Evolutionary conservation across 53 echinoderm and acorn worm genomes (phyloP).

Genomic region (Echinarachnius parma): DNA sequence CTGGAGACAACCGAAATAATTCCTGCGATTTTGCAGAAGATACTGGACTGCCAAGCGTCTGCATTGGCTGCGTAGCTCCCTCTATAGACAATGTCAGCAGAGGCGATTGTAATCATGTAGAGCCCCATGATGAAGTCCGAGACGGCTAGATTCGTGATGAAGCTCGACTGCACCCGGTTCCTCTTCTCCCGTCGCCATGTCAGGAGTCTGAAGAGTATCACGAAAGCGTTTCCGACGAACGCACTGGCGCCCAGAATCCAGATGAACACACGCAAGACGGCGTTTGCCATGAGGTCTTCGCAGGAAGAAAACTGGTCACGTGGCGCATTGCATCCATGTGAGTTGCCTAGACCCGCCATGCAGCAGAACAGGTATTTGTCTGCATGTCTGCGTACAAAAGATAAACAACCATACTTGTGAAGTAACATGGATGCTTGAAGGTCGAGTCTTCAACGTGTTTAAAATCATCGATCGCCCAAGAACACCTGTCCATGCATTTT

Average conservation of each 20-base stretch:
- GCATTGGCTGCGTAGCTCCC: slow-evolving; percentile 34
- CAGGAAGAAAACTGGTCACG: slow-evolving; percentile 64
- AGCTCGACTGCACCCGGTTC: slow-evolving; percentile 38
- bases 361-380: slow-evolving; percentile 60
- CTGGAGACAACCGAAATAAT: slow-evolving; percentile 51
- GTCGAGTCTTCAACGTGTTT: no score
- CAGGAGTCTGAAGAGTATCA: slow-evolving; percentile 23
- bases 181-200: background rate
- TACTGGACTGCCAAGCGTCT: slow-evolving; percentile 41
- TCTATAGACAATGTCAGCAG: slow-evolving; percentile 46
- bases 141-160: slow-evolving; percentile 57
- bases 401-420: background rate
- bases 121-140: slow-evolving; percentile 62
- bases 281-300: slow-evolving; percentile 55
- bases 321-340: slow-evolving; percentile 35
- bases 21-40: slow-evolving; percentile 52
- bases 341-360: slow-evolving; percentile 6
- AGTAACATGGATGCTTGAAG: background rate
- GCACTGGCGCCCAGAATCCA: slow-evolving; percentile 64
- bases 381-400: slow-evolving; percentile 32
- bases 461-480: no score
- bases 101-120: slow-evolving; percentile 61
- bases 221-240: slow-evolving; percentile 51
- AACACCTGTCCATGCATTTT: no score
- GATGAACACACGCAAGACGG: slow-evolving; percentile 42